These are phyloP conservation scores for Acanthosoma haemorrhoidale DNA, from an alignment of 2,888 invertebrate species.

Conservation along the genomic window DNA sequence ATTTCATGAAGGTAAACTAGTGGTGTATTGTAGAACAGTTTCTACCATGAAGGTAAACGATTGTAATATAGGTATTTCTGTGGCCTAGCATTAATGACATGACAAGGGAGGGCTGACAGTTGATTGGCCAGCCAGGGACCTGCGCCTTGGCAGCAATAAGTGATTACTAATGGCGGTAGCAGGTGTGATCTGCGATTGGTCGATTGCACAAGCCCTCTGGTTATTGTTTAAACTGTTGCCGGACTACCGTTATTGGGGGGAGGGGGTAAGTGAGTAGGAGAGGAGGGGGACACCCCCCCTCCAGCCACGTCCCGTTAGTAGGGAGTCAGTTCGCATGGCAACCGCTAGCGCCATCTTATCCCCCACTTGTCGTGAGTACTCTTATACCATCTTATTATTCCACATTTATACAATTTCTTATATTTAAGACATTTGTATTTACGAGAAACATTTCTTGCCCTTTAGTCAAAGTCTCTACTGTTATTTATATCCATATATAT, in stretches of 20 bases:
- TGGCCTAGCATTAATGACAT: no score
- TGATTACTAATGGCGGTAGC: constrained; percentile 1
- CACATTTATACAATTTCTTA: no score
- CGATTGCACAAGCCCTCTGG: no score
- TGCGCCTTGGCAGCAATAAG: constrained; percentile 2
- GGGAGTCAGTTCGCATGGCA: constrained; percentile 12
- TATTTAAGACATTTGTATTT: no score
- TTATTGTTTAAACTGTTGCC: background rate
- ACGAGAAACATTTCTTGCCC: no score
- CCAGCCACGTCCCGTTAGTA: background rate
- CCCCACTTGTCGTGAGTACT: background rate
- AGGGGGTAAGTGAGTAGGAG: no score
- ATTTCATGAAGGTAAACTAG: no score
- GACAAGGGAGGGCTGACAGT: background rate
- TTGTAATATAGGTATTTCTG: no score
- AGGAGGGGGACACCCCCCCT: background rate
- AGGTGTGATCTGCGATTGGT: constrained; percentile 2
- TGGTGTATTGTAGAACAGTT: no score
- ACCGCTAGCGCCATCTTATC: background rate
- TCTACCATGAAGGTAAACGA: no score
- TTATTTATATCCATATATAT: no score
- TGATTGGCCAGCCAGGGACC: background rate
- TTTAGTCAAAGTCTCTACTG: no score
- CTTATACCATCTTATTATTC: background rate
- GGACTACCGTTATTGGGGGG: background rate